phyloP scores from a whole-genome alignment of 2,888 invertebrate species.

The Lamellibrachia satsuma region DNA sequence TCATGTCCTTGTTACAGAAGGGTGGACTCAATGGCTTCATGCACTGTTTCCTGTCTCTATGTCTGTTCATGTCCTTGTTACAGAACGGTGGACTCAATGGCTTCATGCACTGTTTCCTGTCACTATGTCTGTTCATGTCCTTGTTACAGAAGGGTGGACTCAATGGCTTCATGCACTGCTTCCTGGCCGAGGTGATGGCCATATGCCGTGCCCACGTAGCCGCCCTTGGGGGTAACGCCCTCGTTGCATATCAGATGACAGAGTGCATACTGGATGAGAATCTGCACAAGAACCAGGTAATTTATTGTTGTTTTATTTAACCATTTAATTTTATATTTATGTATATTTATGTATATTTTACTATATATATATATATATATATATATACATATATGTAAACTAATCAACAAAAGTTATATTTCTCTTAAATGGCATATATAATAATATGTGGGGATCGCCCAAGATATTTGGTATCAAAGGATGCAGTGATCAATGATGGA shows the following conservation, averaged over 20 bases:
- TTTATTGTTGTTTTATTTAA: not conserved
- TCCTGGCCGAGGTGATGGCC: constrained; percentile 90
- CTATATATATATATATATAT: too few species aligned
- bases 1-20: not conserved
- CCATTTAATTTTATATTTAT: too few species aligned
- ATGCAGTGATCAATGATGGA: too few species aligned
- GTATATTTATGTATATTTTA: too few species aligned
- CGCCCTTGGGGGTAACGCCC: constrained; percentile 92
- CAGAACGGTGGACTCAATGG: constrained; percentile 57
- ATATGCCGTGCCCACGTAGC: constrained; percentile 92
- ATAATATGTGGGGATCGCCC: too few species aligned
- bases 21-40: constrained; percentile 74
- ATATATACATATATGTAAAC: too few species aligned
- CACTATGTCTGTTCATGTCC: not conserved
- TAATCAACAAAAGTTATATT: too few species aligned
- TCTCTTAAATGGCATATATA: too few species aligned
- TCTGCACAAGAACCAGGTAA: constrained; percentile 95
- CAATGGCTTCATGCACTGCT: constrained; percentile 92
- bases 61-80: not conserved
- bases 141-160: constrained; percentile 81
- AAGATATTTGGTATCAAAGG: too few species aligned
- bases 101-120: constrained; percentile 74
- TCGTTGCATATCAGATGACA: constrained; percentile 92
- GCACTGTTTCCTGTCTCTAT: constrained; percentile 58
- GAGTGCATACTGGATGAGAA: constrained; percentile 90